phyloP scores from a whole-genome alignment of 2,113 vertebrate species.

The Willisornis vidua region DNA sequence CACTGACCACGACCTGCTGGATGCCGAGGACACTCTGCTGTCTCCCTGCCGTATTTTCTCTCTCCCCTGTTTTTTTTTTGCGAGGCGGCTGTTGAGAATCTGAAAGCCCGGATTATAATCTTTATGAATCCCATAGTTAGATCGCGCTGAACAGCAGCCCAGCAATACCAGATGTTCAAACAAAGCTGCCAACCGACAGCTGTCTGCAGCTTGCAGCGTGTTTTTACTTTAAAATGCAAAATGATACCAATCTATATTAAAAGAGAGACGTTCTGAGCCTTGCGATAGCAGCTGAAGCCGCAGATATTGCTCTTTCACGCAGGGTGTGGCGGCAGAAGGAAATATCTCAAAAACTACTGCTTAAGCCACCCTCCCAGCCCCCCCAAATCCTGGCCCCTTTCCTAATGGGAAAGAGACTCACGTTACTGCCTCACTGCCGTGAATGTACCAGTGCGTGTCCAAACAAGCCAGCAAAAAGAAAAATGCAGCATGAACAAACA shows the following conservation, averaged over 20 bases:
- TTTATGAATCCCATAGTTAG: constrained; percentile 76
- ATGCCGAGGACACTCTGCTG: background rate
- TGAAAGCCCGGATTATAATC: constrained; percentile 74
- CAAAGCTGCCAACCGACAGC: constrained; percentile 77
- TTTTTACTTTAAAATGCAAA: constrained; percentile 73
- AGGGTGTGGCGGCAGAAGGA: constrained; percentile 58
- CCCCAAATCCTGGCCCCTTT: constrained; percentile 55
- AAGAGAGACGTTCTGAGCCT: constrained; percentile 53
- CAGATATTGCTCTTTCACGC: constrained; percentile 43
- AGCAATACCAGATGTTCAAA: constrained; percentile 77
- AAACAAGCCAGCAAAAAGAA: constrained; percentile 61
- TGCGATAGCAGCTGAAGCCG: constrained; percentile 33
- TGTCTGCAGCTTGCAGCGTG: constrained; percentile 72
- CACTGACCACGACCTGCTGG: background rate
- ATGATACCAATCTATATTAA: constrained; percentile 63
- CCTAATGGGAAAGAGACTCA: constrained; percentile 61
- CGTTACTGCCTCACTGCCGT: constrained; percentile 45
- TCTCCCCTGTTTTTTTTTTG: background rate
- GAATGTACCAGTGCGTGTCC: constrained; percentile 63
- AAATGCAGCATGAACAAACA: constrained; percentile 64
- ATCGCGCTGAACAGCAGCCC: constrained; percentile 68
- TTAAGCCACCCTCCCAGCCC: constrained; percentile 20
- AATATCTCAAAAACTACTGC: constrained; percentile 59
- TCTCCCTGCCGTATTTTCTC: background rate
- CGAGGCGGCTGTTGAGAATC: constrained; percentile 65